Evolutionary conservation across 2,888 invertebrate species (phyloP).

Genomic region (Escarpia spicata): DNA sequence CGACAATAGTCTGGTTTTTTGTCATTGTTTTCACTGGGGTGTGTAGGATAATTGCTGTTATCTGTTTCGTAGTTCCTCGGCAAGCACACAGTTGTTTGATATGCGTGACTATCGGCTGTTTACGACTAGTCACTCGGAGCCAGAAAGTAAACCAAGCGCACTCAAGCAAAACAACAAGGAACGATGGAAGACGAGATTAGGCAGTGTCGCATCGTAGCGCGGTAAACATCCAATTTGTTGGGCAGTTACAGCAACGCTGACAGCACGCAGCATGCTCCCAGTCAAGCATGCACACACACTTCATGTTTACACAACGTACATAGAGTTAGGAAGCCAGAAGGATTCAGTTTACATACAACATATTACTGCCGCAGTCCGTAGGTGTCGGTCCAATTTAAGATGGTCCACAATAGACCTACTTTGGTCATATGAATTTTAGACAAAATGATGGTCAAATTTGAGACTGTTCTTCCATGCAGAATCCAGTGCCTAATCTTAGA

Average conservation of each 20-base stretch:
- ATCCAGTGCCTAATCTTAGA: not conserved
- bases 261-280: not conserved
- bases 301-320: not conserved
- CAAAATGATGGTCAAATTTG: not conserved
- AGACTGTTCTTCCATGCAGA: not conserved
- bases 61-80: not conserved
- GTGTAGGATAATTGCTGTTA: not conserved
- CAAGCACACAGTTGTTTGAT: not conserved
- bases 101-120: not conserved
- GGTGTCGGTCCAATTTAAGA: constrained; percentile 2
- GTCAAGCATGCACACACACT: not conserved
- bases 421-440: not conserved
- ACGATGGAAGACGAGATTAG: not conserved
- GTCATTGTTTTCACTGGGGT: not conserved
- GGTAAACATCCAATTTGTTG: not conserved
- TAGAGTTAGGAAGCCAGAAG: constrained; percentile 1
- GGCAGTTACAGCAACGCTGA: not conserved
- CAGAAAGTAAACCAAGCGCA: constrained; percentile 8
- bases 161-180: not conserved
- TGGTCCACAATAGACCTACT: not conserved
- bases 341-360: not conserved
- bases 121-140: not conserved
- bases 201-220: not conserved
- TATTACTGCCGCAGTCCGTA: not conserved
- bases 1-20: not conserved